A percentile compares a stretch with the other conserved stretches of the same genome.
These are phyloP conservation scores for Dendroctonus ponderosae DNA, from an alignment of 1,140 invertebrate genomes.

Conservation along the genomic window DNA sequence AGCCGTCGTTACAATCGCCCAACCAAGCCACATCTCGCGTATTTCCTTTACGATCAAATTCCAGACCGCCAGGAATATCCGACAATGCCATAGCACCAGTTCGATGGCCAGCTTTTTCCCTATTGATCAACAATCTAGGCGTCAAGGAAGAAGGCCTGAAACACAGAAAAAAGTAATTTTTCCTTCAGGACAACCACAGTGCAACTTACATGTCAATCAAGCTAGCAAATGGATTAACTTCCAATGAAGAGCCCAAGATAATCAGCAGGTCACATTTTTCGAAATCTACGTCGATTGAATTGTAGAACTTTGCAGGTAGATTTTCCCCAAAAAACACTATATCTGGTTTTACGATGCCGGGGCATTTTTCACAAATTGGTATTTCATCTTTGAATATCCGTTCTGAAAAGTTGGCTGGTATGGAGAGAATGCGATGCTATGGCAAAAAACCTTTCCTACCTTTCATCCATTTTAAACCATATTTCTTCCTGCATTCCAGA, in stretches of 20 bases:
- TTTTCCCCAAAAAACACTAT: conserved; percentile 94
- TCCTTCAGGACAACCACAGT: no score
- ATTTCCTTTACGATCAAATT: conserved; percentile 64
- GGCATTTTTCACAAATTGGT: conserved; percentile 69
- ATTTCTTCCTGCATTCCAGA: conserved; percentile 71
- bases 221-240: conserved; percentile 94
- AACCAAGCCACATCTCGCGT: conserved; percentile 82
- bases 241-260: conserved; percentile 92
- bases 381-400: conserved; percentile 71
- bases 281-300: conserved; percentile 71
- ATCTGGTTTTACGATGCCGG: conserved; percentile 85
- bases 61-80: conserved; percentile 61
- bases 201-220: conserved; percentile 69
- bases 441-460: conserved; percentile 28
- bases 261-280: conserved; percentile 86
- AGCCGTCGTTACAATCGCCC: conserved; percentile 87
- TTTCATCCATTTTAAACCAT: conserved; percentile 74
- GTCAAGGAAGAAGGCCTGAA: conserved; percentile 67
- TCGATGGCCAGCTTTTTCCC: conserved; percentile 68
- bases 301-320: conserved; percentile 75
- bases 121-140: conserved; percentile 82
- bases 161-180: neutral
- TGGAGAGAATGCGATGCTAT: no score
- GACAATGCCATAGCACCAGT: conserved; percentile 57
- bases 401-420: conserved; percentile 54